Evolutionary conservation across 2,888 invertebrate genomes (phyloP).

Genomic region (Diplazon laetatorius): DNA sequence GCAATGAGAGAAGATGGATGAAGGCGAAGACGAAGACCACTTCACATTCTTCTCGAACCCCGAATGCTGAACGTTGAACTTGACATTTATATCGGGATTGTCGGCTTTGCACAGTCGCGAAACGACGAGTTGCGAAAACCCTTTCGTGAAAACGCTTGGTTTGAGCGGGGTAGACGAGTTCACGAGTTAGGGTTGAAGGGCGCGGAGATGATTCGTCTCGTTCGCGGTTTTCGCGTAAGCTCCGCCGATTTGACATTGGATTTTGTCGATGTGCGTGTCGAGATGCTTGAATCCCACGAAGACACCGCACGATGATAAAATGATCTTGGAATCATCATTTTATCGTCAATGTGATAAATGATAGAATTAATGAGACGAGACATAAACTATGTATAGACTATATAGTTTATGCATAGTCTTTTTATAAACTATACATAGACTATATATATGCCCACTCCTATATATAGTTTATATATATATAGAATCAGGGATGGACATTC

Average conservation of each 20-base stretch:
- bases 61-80: slow-evolving; percentile 77
- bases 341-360: too few species aligned
- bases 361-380: too few species aligned
- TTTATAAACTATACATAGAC: too few species aligned
- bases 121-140: slow-evolving; percentile 41
- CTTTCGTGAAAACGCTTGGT: slow-evolving; percentile 48
- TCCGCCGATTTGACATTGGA: slow-evolving; percentile 34
- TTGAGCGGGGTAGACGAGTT: slow-evolving; percentile 40
- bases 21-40: slow-evolving; percentile 61
- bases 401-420: too few species aligned
- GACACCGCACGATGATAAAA: too few species aligned
- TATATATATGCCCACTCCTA: too few species aligned
- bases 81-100: slow-evolving; percentile 82
- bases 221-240: slow-evolving; percentile 53
- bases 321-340: too few species aligned
- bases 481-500: too few species aligned
- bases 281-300: too few species aligned
- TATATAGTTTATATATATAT: too few species aligned
- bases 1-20: not conserved
- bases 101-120: slow-evolving; percentile 79
- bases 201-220: slow-evolving; percentile 30
- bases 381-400: too few species aligned
- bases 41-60: slow-evolving; percentile 62
- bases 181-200: slow-evolving; percentile 54
- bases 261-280: slow-evolving; percentile 36